Conservation (phyloP, 2,888 invertebrate species). For the Ormyrus rosae region DNA sequence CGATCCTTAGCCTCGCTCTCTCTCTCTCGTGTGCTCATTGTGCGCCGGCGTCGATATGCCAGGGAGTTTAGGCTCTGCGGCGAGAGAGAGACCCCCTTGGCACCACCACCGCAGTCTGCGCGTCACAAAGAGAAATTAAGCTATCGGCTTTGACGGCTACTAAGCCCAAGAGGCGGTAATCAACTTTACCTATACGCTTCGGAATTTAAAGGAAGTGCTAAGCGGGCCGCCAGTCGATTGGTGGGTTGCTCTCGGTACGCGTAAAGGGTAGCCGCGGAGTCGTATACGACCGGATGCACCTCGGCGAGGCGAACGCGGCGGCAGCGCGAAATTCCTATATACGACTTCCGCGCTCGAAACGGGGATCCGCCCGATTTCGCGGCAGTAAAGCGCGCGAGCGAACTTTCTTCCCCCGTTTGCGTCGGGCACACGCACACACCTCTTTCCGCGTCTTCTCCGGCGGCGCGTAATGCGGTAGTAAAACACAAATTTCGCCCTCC, state of each 20-base stretch:
- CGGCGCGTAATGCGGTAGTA: slow-evolving; percentile 37
- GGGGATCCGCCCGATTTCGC: slow-evolving; percentile 48
- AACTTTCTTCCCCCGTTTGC: slow-evolving; percentile 75
- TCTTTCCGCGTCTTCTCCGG: slow-evolving; percentile 20
- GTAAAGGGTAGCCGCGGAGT: slow-evolving; percentile 56
- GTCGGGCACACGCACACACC: not conserved
- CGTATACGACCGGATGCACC: slow-evolving; percentile 63
- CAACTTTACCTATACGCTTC: no score
- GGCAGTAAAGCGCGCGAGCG: slow-evolving; percentile 42
- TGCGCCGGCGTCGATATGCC: slow-evolving; percentile 3
- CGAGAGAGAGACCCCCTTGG: not conserved
- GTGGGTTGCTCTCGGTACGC: not conserved
- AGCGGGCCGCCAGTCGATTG: no score
- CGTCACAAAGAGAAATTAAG: slow-evolving; percentile 10
- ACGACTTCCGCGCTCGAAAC: slow-evolving; percentile 50
- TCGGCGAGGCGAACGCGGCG: slow-evolving; percentile 64
- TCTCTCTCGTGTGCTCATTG: slow-evolving; percentile 10
- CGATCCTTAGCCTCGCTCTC: slow-evolving; percentile 20
- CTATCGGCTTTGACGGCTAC: slow-evolving; percentile 43
- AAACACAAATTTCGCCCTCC: slow-evolving; percentile 24
- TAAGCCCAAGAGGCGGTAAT: no score
- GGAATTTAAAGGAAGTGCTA: no score
- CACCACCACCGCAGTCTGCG: not conserved
- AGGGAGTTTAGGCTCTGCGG: slow-evolving; percentile 8
- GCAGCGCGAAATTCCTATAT: slow-evolving; percentile 68